Percentiles rank a stretch among this genome's conserved stretches.
Conservation (phyloP, 2,888 invertebrate genomes). For the Mesoligia furuncula region DNA sequence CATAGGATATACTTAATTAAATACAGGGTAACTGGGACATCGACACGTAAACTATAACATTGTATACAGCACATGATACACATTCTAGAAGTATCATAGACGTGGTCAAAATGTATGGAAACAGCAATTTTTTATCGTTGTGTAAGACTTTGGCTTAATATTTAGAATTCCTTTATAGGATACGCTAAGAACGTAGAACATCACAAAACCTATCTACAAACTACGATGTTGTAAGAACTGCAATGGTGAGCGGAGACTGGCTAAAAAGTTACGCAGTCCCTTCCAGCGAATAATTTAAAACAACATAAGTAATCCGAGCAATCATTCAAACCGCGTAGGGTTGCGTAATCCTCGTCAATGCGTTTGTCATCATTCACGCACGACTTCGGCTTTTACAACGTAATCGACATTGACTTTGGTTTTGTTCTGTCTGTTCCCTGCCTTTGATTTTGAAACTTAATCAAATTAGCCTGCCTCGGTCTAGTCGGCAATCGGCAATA, state of each 20-base stretch:
- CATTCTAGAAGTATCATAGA: no score
- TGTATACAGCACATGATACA: no score
- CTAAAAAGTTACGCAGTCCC: slow-evolving; percentile 21
- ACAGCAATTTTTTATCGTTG: no score
- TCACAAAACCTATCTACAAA: background rate
- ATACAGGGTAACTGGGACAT: no score
- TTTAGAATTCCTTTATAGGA: background rate
- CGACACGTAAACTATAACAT: no score
- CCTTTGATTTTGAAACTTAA: slow-evolving; percentile 13
- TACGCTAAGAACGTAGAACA: background rate
- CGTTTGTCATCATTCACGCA: slow-evolving; percentile 80
- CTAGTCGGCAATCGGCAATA: background rate
- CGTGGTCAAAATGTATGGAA: no score
- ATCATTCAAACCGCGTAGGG: slow-evolving; percentile 70
- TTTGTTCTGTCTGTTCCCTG: slow-evolving; percentile 53
- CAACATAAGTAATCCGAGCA: slow-evolving; percentile 65
- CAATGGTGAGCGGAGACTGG: background rate
- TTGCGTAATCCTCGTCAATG: slow-evolving; percentile 79
- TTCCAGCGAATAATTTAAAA: slow-evolving; percentile 66
- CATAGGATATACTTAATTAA: no score
- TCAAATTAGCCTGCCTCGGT: background rate
- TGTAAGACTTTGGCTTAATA: no score
- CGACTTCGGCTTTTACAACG: slow-evolving; percentile 71
- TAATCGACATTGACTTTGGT: slow-evolving; percentile 71
- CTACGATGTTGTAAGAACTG: background rate